Conservation (phyloP, 2,113 vertebrate species). For the Piprites chloris region DNA sequence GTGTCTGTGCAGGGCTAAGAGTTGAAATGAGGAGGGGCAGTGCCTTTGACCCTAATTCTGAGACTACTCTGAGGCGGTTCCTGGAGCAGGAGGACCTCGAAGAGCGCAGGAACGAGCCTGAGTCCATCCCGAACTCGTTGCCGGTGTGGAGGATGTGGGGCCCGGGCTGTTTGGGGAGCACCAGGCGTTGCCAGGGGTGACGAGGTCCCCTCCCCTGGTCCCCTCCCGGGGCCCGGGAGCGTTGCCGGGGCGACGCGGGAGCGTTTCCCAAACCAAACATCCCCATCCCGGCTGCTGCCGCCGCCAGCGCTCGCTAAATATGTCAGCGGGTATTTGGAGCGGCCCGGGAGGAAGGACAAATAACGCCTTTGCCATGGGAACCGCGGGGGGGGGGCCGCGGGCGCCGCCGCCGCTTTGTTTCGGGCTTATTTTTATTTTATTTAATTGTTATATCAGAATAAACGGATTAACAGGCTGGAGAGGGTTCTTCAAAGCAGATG, state of each 20-base stretch:
- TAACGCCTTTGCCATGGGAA: conserved; percentile 73
- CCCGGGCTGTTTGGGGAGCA: conserved; percentile 93
- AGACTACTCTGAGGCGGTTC: too few relatives aligned
- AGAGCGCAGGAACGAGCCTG: too few relatives aligned
- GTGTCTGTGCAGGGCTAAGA: too few relatives aligned
- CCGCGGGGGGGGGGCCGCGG: background rate
- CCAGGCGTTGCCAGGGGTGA: conserved; percentile 91
- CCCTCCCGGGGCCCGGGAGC: conserved; percentile 67
- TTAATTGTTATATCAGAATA: conserved; percentile 40
- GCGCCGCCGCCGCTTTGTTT: background rate
- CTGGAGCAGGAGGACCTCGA: too few relatives aligned
- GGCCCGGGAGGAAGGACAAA: conserved; percentile 63
- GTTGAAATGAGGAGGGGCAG: fast-evolving
- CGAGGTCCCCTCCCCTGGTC: conserved; percentile 89
- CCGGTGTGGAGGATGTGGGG: conserved; percentile 57
- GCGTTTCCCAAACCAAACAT: conserved; percentile 99
- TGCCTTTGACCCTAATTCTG: fast-evolving
- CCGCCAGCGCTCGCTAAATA: conserved; percentile 83
- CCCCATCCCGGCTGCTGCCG: conserved; percentile 78
- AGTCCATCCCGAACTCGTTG: too few relatives aligned
- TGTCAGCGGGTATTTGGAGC: conserved; percentile 89
- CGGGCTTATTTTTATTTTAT: conserved; percentile 39
- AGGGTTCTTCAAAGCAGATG: background rate
- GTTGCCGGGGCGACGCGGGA: conserved; percentile 88
- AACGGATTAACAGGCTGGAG: background rate